Evolutionary conservation across 2,113 vertebrate genomes (phyloP).

Genomic region (Megaceryle torquata): DNA sequence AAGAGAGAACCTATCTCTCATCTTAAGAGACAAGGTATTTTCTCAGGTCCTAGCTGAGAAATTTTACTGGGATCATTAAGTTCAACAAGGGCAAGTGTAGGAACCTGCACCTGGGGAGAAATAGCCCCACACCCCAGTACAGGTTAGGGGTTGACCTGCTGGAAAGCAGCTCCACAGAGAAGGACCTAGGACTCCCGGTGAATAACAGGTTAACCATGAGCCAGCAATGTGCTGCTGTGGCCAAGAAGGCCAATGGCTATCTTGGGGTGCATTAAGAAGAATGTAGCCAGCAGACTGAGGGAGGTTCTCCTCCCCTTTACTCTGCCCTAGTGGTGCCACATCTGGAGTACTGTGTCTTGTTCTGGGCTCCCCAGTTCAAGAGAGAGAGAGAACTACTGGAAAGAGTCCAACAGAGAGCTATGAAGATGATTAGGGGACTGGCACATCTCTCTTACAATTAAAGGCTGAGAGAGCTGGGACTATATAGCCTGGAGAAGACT

Average conservation of each 20-base stretch:
- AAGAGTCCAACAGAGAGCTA: not conserved
- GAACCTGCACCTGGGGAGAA: not conserved
- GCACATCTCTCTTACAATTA: not conserved
- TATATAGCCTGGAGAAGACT: not conserved
- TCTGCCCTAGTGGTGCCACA: not conserved
- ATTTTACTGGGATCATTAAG: not conserved
- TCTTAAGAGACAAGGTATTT: not conserved
- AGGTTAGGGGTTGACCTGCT: not conserved
- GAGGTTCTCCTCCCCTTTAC: no score
- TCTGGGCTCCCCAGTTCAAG: not conserved
- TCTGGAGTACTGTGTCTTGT: not conserved
- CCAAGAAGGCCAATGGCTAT: no score
- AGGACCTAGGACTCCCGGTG: not conserved
- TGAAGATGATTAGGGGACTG: not conserved
- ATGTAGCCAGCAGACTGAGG: no score
- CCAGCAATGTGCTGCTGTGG: no score
- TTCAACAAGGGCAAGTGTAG: not conserved
- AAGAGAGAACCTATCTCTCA: not conserved
- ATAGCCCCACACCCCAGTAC: not conserved
- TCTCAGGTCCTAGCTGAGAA: not conserved
- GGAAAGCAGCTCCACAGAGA: not conserved
- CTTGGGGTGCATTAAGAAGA: no score
- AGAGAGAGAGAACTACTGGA: not conserved
- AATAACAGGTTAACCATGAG: not conserved
- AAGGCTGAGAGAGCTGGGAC: not conserved